These are phyloP conservation scores for Asobara japonica DNA, from an alignment of 1,140 invertebrate species.

Conservation along the genomic window DNA sequence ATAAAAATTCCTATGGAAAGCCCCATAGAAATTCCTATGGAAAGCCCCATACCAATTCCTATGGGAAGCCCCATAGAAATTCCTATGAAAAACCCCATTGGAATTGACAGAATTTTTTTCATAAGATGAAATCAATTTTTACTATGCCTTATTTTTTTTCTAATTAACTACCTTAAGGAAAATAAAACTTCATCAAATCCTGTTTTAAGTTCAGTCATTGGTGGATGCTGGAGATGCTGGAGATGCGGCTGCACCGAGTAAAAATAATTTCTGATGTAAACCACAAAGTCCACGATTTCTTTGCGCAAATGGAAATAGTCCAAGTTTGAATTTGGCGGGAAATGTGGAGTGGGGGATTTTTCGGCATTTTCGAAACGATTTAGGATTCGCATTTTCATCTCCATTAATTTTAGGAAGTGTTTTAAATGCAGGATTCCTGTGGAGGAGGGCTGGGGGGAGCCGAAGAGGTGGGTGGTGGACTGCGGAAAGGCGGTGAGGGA, in stretches of 20 bases:
- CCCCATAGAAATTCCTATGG: no score
- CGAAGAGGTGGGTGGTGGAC: background rate
- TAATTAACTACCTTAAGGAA: no score
- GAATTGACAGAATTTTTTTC: no score
- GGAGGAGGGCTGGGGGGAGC: background rate
- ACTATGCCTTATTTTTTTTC: no score
- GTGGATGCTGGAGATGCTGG: slow-evolving; percentile 39
- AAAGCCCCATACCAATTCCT: no score
- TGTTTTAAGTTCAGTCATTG: slow-evolving; percentile 43
- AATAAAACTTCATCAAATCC: slow-evolving; percentile 48
- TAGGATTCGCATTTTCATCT: slow-evolving; percentile 42
- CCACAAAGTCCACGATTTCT: slow-evolving; percentile 53
- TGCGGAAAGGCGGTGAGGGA: background rate
- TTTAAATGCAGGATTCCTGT: background rate
- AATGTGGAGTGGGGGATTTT: slow-evolving; percentile 22
- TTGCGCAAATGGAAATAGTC: slow-evolving; percentile 52
- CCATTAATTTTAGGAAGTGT: background rate
- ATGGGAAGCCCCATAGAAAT: no score
- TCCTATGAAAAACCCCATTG: no score
- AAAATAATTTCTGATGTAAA: slow-evolving; percentile 52
- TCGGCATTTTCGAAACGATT: slow-evolving; percentile 46
- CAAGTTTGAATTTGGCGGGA: slow-evolving; percentile 29
- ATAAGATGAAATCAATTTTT: no score
- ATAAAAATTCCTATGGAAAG: no score
- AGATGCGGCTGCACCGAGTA: slow-evolving; percentile 51